Percentiles rank a stretch among this genome's conserved stretches.
Conservation (phyloP, 2,113 vertebrate species). For the Neomonachus schauinslandi region DNA sequence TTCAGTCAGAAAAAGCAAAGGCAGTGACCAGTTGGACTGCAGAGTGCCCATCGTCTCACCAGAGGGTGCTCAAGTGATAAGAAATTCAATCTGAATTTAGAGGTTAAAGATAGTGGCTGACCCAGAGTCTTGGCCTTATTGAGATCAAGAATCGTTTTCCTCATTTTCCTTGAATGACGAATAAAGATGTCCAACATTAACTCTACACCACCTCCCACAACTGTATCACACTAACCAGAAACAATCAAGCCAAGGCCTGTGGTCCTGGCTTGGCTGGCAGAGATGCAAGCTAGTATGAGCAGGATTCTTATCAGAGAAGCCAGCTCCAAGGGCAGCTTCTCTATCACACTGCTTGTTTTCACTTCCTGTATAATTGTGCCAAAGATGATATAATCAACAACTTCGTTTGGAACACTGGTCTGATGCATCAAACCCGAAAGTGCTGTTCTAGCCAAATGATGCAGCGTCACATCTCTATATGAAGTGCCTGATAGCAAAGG, state of each 20-base stretch:
- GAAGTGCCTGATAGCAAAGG: conserved; percentile 90
- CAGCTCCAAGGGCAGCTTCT: conserved; percentile 94
- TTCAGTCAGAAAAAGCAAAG: conserved; percentile 88
- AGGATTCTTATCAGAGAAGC: conserved; percentile 93
- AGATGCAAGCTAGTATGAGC: conserved; percentile 94
- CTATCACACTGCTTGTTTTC: conserved; percentile 95
- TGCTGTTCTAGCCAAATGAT: neutral
- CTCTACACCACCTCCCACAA: conserved; percentile 92
- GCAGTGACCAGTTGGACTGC: conserved; percentile 92
- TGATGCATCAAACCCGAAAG: conserved; percentile 82
- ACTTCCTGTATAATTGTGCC: conserved; percentile 97
- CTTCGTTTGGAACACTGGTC: conserved; percentile 89
- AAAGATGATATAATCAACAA: conserved; percentile 94
- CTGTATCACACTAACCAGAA: conserved; percentile 90
- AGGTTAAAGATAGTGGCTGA: conserved; percentile 88
- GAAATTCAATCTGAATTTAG: conserved; percentile 90
- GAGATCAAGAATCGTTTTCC: conserved; percentile 87
- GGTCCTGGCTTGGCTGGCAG: conserved; percentile 94
- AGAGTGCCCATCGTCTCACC: conserved; percentile 94
- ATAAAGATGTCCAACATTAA: conserved; percentile 94
- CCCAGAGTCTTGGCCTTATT: conserved; percentile 91
- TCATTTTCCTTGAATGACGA: conserved; percentile 91
- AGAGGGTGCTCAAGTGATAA: conserved; percentile 92
- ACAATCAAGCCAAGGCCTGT: conserved; percentile 91
- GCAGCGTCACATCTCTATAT: conserved; percentile 72